Evolutionary conservation across 2,797 vertebrate genomes (phyloP), one percentile per base, ranked within the genome.

Genomic region (Okamejei kenojei): DNA sequence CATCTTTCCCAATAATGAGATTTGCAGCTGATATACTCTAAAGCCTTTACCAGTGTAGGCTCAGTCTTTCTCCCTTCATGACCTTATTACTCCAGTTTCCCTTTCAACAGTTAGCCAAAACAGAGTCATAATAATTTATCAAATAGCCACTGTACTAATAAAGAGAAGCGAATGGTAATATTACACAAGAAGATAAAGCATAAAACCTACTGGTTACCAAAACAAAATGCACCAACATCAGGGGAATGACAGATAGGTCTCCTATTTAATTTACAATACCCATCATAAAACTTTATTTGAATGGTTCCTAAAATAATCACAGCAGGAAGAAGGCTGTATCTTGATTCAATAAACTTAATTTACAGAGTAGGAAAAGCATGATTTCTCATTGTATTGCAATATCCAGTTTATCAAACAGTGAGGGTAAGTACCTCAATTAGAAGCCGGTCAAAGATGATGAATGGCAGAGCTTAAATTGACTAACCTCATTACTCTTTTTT

Each of bases 351-450:
- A 68, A 68, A 65, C 21, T 88, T 35, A 63, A 68, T 88, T 88
- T 88, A 88, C 63, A 68, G 68, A 68, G 35, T 32, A n/a, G 61
- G n/a, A 88, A 88, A 65, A 35, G 84, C 84, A 65, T 65, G 63
- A 65, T 17, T 32, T 35, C 65, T 88, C 61, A 68, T 88, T 15
- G 32, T 35, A 63, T 35, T 68, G 1, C n/a, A 35, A 29, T 35
- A 68, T 88, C n/a, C 63, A 88, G 63, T 88, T 88, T 68, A 68
- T 88, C 84, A 23, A 88, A 78, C 77, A 35, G 84, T 88, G 63
- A 88, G 84, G 32, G 21, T 35, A 68, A 63, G 61, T 21, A 88
- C n/a, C 19, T 88, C n/a, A 88, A 35, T 88, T 68, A 88, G 84
- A 88, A 68, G 68, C 61, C 21, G 84, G 68, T 35, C 84, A 88